phyloP scores from a whole-genome alignment of 23 tunicate species.

The Styela plicata region DNA sequence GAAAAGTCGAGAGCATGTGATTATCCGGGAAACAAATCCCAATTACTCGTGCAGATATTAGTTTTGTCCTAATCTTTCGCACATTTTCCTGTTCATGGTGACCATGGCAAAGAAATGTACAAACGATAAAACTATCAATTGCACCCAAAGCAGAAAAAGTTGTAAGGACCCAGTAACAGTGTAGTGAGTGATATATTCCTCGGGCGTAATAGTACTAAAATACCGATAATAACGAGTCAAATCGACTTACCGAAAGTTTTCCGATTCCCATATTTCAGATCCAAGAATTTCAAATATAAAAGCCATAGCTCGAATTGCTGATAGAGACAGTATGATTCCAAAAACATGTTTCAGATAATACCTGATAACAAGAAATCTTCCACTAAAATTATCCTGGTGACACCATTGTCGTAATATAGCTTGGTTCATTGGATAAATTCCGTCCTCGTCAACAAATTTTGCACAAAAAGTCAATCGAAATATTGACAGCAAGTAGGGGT shows the following conservation, averaged over 20 bases:
- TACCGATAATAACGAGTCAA: no score
- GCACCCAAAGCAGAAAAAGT: no score
- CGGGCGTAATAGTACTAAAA: no score
- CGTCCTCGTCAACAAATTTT: background rate
- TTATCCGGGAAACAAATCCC: no score
- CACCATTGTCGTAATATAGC: constrained; percentile 26
- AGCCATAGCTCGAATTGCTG: background rate
- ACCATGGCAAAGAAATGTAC: no score
- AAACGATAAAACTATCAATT: no score
- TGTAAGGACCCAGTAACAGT: no score
- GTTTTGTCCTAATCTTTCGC: no score
- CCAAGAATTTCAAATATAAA: constrained; percentile 12
- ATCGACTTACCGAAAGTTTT: constrained; percentile 6
- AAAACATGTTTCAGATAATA: constrained; percentile 20
- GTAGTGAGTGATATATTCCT: no score
- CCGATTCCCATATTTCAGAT: constrained; percentile 15
- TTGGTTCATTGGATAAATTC: constrained; percentile 14
- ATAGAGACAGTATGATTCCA: constrained; percentile 3
- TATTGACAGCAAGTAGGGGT: constrained; percentile 11
- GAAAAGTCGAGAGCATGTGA: no score
- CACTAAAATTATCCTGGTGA: constrained; percentile 7
- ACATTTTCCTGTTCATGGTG: no score
- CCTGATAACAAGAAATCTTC: constrained; percentile 10
- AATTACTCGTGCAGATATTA: no score
- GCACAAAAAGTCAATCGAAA: constrained; percentile 4